A percentile compares a stretch with the other conserved stretches of the same genome.
Evolutionary conservation across 2,797 vertebrate genomes (phyloP).

Genomic region (Ctenosaura bakeri): DNA sequence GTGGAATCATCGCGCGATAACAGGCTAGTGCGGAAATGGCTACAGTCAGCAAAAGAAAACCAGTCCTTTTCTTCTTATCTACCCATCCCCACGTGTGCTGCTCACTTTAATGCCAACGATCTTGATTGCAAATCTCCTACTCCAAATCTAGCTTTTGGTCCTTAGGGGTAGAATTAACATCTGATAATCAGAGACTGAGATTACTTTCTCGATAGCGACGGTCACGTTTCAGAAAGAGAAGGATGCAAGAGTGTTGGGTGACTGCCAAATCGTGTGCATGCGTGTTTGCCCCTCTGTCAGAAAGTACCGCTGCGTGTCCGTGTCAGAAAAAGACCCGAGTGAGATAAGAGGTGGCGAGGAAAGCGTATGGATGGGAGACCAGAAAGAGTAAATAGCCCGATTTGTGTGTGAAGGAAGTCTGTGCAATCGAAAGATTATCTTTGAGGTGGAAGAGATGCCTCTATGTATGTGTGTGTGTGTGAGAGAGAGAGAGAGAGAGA

Average conservation of each 20-base stretch:
- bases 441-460: too few relatives aligned
- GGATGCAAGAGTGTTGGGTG: neutral
- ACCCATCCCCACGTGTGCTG: neutral
- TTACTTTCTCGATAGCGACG: neutral
- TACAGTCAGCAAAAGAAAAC: neutral
- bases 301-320: neutral
- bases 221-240: neutral
- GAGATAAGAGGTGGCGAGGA: neutral
- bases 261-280: neutral
- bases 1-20: too few relatives aligned
- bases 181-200: neutral
- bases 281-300: neutral
- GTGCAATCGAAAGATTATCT: too few relatives aligned
- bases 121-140: neutral
- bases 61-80: too few relatives aligned
- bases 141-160: neutral
- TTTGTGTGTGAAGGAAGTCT: neutral
- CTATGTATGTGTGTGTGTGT: neutral
- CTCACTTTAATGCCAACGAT: neutral
- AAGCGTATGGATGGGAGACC: neutral
- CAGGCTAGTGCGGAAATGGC: too few relatives aligned
- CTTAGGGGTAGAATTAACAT: neutral
- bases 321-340: neutral
- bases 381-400: neutral
- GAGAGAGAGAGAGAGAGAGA: neutral